Evolutionary conservation across 2,888 invertebrate genomes (phyloP).

Genomic region (Dermolepida albohirtum): DNA sequence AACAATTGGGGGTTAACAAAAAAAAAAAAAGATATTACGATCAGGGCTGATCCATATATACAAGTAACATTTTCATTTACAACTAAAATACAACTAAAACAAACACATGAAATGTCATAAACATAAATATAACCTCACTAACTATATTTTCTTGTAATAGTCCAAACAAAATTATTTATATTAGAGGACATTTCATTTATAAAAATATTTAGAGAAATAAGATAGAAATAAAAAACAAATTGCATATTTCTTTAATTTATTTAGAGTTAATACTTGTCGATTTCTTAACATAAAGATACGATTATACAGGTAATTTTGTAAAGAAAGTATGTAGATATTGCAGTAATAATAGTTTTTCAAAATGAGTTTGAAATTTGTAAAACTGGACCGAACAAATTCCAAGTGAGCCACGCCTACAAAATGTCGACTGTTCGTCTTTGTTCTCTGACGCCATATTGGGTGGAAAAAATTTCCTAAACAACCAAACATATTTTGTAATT

Average conservation of each 20-base stretch:
- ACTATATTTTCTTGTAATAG: neutral
- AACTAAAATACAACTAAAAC: slow-evolving; percentile 13
- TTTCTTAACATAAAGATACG: slow-evolving; percentile 22
- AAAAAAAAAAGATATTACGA: slow-evolving; percentile 19
- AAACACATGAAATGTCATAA: slow-evolving; percentile 10
- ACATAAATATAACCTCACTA: slow-evolving; percentile 34
- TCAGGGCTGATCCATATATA: neutral
- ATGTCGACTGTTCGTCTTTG: slow-evolving; percentile 62
- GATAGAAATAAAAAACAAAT: slow-evolving; percentile 30
- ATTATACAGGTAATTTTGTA: slow-evolving; percentile 26
- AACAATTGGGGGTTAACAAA: neutral
- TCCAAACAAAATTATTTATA: neutral
- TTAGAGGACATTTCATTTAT: too few species aligned
- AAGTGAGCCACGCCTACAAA: slow-evolving; percentile 64
- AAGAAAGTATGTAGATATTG: slow-evolving; percentile 5
- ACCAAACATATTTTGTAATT: slow-evolving; percentile 64
- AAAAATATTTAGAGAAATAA: neutral
- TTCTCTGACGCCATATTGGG: slow-evolving; percentile 64
- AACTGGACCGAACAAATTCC: slow-evolving; percentile 43
- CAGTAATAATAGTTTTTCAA: slow-evolving; percentile 17
- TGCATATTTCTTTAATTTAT: slow-evolving; percentile 30
- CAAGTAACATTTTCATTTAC: neutral
- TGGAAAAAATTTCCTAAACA: slow-evolving; percentile 61
- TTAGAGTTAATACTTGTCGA: slow-evolving; percentile 1
- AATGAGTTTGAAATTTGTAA: slow-evolving; percentile 38